Evolutionary conservation across 2,113 vertebrate species (phyloP).

Genomic region (Delphinus delphis): DNA sequence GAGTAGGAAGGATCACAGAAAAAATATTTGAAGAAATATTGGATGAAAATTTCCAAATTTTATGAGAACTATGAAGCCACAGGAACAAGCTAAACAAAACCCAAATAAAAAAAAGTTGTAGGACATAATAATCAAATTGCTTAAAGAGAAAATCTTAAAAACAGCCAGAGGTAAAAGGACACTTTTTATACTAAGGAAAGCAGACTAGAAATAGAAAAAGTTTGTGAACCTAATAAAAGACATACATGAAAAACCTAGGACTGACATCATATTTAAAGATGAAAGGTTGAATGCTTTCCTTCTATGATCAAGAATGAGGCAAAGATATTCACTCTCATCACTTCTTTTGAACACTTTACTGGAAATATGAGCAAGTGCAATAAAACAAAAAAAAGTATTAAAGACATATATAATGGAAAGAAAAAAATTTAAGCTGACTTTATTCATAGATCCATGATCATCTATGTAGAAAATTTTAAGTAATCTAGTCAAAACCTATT

Average conservation of each 20-base stretch:
- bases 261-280: too few species aligned
- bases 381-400: background rate
- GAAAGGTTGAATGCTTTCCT: too few species aligned
- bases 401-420: background rate
- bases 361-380: background rate
- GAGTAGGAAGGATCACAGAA: background rate
- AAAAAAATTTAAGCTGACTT: background rate
- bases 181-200: background rate
- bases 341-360: background rate
- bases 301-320: too few species aligned
- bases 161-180: background rate
- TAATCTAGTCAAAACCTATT: background rate
- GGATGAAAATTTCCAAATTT: background rate
- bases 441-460: background rate
- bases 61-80: background rate
- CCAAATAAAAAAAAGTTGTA: background rate
- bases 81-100: background rate
- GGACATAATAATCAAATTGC: background rate
- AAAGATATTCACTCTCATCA: background rate
- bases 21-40: background rate
- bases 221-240: too few species aligned
- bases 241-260: too few species aligned
- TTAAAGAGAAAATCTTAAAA: background rate
- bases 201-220: too few species aligned
- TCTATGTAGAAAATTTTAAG: background rate